A percentile compares a stretch with the other conserved stretches of the same genome.
phyloP scores from a whole-genome alignment of 2,797 vertebrate species.

The Acanthurus tractus region DNA sequence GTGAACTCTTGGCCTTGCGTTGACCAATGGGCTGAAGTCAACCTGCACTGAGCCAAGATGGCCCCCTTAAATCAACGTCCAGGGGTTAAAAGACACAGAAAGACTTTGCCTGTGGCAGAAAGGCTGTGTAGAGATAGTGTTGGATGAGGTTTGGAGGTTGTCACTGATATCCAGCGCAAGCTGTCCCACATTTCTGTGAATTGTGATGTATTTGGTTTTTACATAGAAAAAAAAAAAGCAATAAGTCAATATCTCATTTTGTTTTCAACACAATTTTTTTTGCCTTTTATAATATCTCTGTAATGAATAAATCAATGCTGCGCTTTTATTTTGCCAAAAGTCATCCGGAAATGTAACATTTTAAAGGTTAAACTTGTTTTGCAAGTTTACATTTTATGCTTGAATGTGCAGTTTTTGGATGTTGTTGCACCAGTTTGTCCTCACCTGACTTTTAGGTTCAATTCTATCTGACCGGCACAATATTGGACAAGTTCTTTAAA shows the following conservation, averaged over 20 bases:
- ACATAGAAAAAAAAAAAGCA: neutral
- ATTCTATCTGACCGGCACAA: neutral
- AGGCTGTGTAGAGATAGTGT: neutral
- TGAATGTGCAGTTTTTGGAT: conserved; percentile 1
- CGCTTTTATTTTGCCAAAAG: conserved; percentile 12
- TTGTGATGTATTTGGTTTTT: neutral
- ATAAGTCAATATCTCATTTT: conserved; percentile 8
- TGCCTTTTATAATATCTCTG: neutral
- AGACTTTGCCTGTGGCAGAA: neutral
- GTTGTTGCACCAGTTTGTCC: conserved; percentile 3
- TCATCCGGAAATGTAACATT: conserved; percentile 6
- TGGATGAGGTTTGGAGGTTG: conserved; percentile 8
- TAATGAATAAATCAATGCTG: conserved; percentile 3
- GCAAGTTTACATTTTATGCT: neutral
- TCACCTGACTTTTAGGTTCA: neutral
- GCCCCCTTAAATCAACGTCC: conserved; percentile 51
- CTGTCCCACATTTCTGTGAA: neutral
- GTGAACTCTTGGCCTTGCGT: conserved; percentile 71
- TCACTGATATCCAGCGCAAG: neutral
- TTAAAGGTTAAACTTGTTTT: conserved; percentile 12
- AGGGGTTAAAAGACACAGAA: neutral
- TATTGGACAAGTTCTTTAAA: neutral
- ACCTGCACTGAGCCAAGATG: conserved; percentile 28
- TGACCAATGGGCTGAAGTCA: conserved; percentile 50
- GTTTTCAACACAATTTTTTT: neutral